Percentiles rank a stretch among this genome's conserved stretches.
These are phyloP conservation scores for Pherbina coryleti DNA, from an alignment of 2,888 invertebrate genomes.

Conservation along the genomic window DNA sequence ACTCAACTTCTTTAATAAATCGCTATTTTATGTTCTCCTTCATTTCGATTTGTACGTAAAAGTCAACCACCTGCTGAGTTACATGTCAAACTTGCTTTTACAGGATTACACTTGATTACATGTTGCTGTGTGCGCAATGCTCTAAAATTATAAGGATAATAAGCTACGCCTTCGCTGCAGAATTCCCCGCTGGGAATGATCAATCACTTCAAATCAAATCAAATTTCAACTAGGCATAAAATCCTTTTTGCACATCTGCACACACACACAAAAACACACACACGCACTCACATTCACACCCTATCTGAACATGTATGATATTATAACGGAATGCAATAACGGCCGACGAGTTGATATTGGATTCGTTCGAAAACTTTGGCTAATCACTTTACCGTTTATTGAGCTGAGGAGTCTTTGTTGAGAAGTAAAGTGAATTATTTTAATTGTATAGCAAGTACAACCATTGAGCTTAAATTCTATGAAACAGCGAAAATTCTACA, in stretches of 20 bases:
- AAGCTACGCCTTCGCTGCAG: background rate
- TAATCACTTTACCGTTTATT: conserved; percentile 22
- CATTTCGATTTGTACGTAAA: background rate
- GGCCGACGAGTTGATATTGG: too few relatives aligned
- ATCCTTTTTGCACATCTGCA: conserved; percentile 39
- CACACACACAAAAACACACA: background rate
- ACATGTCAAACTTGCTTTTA: conserved; percentile 60
- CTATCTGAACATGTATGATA: conserved; percentile 24
- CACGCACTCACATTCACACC: background rate
- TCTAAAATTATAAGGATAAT: conserved; percentile 48
- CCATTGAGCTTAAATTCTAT: too few relatives aligned
- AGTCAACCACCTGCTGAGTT: conserved; percentile 58
- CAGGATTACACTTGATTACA: conserved; percentile 64
- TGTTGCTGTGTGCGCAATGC: conserved; percentile 50
- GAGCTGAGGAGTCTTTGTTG: too few relatives aligned
- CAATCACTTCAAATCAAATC: conserved; percentile 66
- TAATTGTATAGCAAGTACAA: too few relatives aligned
- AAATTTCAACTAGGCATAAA: conserved; percentile 50
- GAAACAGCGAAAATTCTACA: too few relatives aligned
- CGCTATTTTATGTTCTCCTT: too few relatives aligned
- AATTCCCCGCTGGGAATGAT: conserved; percentile 67
- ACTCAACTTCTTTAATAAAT: too few relatives aligned
- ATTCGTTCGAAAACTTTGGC: background rate
- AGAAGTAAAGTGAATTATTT: too few relatives aligned
- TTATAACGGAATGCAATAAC: background rate